These are phyloP conservation scores for Brachionus rotundiformis DNA, from an alignment of 1,140 invertebrate species.

Conservation along the genomic window DNA sequence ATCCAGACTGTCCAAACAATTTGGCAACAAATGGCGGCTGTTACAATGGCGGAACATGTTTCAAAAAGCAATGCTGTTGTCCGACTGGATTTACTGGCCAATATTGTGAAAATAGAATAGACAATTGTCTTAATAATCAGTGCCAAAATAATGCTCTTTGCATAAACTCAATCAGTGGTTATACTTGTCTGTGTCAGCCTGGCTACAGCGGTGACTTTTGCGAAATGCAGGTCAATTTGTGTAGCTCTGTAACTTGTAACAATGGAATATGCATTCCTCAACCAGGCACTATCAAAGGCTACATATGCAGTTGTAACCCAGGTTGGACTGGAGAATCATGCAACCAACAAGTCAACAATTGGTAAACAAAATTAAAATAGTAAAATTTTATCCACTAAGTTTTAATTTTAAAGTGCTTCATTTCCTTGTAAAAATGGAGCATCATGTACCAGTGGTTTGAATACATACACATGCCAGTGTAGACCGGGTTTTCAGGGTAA, in stretches of 20 bases:
- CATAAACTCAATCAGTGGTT: background rate
- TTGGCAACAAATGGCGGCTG: slow-evolving; percentile 18
- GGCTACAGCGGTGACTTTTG: slow-evolving; percentile 52
- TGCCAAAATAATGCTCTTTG: slow-evolving; percentile 52
- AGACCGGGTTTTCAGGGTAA: slow-evolving; percentile 80
- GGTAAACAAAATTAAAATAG: background rate
- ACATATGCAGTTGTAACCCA: background rate
- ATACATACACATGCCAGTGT: slow-evolving; percentile 79
- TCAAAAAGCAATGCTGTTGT: slow-evolving; percentile 50
- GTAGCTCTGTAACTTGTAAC: background rate
- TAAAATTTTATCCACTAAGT: background rate
- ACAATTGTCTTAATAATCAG: slow-evolving; percentile 15
- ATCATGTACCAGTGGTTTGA: slow-evolving; percentile 73
- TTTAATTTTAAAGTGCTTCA: slow-evolving; percentile 28
- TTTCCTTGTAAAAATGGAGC: slow-evolving; percentile 78
- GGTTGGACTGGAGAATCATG: slow-evolving; percentile 44
- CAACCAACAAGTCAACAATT: background rate
- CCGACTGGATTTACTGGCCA: slow-evolving; percentile 15
- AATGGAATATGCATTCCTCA: slow-evolving; percentile 34
- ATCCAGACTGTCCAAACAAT: slow-evolving; percentile 51
- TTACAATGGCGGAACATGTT: slow-evolving; percentile 51
- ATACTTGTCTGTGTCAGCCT: slow-evolving; percentile 42
- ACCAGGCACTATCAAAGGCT: background rate
- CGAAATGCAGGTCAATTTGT: slow-evolving; percentile 23
- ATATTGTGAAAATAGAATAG: slow-evolving; percentile 41